phyloP scores from a whole-genome alignment of 2,113 vertebrate genomes.

The Ageneiosus marmoratus region DNA sequence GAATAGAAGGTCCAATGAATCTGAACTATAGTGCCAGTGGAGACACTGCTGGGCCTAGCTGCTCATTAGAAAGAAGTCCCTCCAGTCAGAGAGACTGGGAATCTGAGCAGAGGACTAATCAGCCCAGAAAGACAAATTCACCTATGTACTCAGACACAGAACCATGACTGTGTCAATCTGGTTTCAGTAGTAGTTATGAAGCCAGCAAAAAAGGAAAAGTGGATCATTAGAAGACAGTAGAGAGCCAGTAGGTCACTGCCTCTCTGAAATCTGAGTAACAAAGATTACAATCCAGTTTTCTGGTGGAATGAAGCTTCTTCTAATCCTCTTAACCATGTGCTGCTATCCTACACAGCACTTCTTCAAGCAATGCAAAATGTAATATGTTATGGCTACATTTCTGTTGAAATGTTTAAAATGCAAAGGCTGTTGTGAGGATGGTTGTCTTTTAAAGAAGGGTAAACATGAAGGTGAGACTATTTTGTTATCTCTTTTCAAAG shows the following conservation, averaged over 20 bases:
- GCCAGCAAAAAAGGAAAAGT: not conserved
- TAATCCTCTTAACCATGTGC: not conserved
- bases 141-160: not conserved
- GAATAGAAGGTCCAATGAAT: slow-evolving; percentile 17
- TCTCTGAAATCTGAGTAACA: not conserved
- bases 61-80: slow-evolving; percentile 11
- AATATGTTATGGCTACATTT: slow-evolving; percentile 1
- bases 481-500: slow-evolving; percentile 1
- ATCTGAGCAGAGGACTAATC: slow-evolving; percentile 24
- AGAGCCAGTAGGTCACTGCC: not conserved
- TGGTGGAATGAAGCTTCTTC: slow-evolving; percentile 1
- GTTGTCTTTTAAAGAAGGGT: not conserved
- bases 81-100: not conserved
- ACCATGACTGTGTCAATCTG: not conserved
- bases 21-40: slow-evolving; percentile 58
- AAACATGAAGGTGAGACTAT: not conserved
- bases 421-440: not conserved
- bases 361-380: slow-evolving; percentile 30
- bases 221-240: not conserved
- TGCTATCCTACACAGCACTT: not conserved
- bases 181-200: not conserved
- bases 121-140: slow-evolving; percentile 8
- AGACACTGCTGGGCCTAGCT: slow-evolving; percentile 40
- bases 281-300: not conserved
- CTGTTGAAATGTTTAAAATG: not conserved